Base-by-base conservation (phyloP, 2,888 invertebrate genomes). In the Eustalomyia histrio region DNA sequence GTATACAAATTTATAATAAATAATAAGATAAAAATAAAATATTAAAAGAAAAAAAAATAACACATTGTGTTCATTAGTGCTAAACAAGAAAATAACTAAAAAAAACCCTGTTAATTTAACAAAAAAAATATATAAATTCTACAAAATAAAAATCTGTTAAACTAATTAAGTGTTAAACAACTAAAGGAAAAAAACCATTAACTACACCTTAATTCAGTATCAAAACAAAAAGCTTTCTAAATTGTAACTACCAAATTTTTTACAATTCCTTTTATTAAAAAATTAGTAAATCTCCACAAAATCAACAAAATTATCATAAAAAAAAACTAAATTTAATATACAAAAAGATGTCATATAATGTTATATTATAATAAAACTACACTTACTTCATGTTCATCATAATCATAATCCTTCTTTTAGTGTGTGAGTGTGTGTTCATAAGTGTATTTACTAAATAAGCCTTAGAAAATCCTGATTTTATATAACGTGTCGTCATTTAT, bases 41-140 rank as follows among this genome's bases (percentile, higher is more conserved):
- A 16, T 43, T 43, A 21, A 55, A 55, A 43, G 16, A 55, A 67
- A 65, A 57, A 47, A 16, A 47, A 58, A 58, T 57, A 69, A 78
- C 74, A 65, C 71, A 78, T 78, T 81, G 81, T 81, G 81, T 81
- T 81, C 81, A 81, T 67, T 81, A 81, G 76, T 78, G 71, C 55
- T 78, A 74, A 81, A 65, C 55, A 18, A 65, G 18, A 17, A 75
- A 63, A 67, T n/a, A 61, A 17, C n/a, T 16, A 21, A 76, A 18
- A 57, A 16, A 53, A 43, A 39, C 4, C 10, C 39, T 53, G 53
- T 53, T 24, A 14, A 39, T 0, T 18, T 18, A 57, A 16, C 10
- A 39, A 55, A n/a, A 72, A 64, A 67, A 61, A 55, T n/a, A n/a
- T n/a, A n/a, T n/a, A 47, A 9, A 29, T 47, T 21, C n/a, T 58